Evolutionary conservation across 2,113 vertebrate species (phyloP), one percentile per base, ranked within the genome.

Genomic region (Xiphophorus couchianus): DNA sequence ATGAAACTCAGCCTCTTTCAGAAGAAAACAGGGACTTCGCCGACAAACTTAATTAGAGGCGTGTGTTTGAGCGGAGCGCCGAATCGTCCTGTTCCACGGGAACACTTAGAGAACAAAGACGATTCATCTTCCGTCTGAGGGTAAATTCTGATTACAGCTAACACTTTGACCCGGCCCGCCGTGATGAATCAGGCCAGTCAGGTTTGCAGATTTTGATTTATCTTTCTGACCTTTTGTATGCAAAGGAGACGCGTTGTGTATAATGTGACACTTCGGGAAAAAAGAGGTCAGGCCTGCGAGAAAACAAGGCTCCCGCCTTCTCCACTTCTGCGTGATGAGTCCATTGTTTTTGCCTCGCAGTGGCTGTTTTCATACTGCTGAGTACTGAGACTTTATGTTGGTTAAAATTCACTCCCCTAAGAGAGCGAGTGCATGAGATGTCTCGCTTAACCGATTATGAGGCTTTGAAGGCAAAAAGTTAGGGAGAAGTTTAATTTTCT

Each of bases 151-250:
- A 94, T 92, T 92, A 88, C 86, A 77, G 84, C 86, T 76, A 69
- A 84, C 86, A 87, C 88, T 89, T 81, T 89, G 85, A 89, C 93
- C 87, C 85, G 81, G 73, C 77, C 80, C 72, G 77, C 82, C 3
- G 86, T 93, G 93, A 95, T 95, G 91, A 94, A 94, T 94, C 90
- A 82, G 74, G 74, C 62, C 17, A 92, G 90, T 93, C 91, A 85
- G 33, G 37, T 74, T 87, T 85, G 86, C 69, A 51, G 87, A 90
- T 89, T 87, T 89, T 93, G 94, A 95, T 94, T 93, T 94, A 95
- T 94, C 90, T 93, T 75, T 84, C 87, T 93, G 93, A 95, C 94
- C 94, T 95, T 95, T 94, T 85, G 88, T 92, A 94, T 94, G 94
- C 93, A 93, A 94, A 95, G 89, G 88, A 94, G 92, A 93, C 84